Conservation (phyloP, 1,140 invertebrate species). For the Holcopasites calliopsidis region DNA sequence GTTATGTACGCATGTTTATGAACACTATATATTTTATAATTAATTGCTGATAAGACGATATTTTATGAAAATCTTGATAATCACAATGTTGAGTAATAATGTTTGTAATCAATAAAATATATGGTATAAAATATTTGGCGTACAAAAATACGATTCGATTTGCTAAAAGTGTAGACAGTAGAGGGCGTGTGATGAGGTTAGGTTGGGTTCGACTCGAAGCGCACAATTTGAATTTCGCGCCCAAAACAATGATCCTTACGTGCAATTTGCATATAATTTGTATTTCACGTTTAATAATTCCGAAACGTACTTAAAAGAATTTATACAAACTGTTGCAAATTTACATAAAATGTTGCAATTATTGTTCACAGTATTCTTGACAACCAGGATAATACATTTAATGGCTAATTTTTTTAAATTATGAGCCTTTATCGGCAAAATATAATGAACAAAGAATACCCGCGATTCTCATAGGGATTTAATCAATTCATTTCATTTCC, state of each 20-base stretch:
- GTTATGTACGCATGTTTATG: neutral
- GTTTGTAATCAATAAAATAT: neutral
- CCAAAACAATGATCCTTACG: neutral
- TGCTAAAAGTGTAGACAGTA: no score
- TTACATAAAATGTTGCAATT: neutral
- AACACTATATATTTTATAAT: no score
- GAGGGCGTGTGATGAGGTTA: neutral
- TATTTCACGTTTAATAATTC: neutral
- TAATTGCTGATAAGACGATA: neutral
- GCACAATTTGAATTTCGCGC: slow-evolving; percentile 16
- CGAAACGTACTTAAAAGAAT: neutral
- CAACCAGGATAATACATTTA: neutral
- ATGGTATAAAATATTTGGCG: neutral
- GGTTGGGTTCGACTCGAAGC: no score
- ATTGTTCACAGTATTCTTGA: neutral
- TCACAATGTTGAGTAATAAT: no score
- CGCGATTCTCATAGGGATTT: neutral
- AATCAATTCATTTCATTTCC: neutral
- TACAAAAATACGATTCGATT: no score
- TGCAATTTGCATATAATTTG: neutral
- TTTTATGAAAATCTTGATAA: neutral
- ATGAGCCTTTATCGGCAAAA: neutral
- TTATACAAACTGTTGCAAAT: neutral
- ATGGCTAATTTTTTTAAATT: neutral
- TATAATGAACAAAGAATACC: neutral